These are phyloP conservation scores for Atopsyche davidsoni DNA, from an alignment of 1,140 invertebrate species.

Conservation along the genomic window DNA sequence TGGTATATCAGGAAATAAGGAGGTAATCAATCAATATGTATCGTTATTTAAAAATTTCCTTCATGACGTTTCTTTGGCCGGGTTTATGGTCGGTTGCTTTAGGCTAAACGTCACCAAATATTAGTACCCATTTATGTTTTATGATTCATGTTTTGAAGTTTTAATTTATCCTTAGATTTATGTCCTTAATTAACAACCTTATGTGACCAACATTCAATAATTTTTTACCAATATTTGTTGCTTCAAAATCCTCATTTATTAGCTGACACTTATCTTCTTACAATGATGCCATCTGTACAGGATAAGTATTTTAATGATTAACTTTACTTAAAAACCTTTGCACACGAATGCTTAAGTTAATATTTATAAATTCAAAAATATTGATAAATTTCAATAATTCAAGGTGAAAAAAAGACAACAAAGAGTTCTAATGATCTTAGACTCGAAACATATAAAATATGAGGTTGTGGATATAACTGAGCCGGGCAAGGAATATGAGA, in stretches of 20 bases:
- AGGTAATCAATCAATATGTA: constrained; percentile 50
- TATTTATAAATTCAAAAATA: not conserved
- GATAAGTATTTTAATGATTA: not conserved
- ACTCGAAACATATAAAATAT: constrained; percentile 83
- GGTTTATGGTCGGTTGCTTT: constrained; percentile 11
- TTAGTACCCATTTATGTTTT: constrained; percentile 8
- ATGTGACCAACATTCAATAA: no score
- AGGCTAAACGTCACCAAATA: constrained; percentile 20
- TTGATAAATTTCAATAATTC: constrained; percentile 33
- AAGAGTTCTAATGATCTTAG: constrained; percentile 83
- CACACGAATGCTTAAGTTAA: no score
- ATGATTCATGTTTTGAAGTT: constrained; percentile 14
- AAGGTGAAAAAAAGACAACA: constrained; percentile 95
- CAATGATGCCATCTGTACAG: not conserved
- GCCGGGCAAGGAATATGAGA: constrained; percentile 78
- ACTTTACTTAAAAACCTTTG: no score
- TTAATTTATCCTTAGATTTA: no score
- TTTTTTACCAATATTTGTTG: no score
- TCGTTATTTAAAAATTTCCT: constrained; percentile 6
- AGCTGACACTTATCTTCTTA: not conserved
- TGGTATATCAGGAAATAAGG: constrained; percentile 85
- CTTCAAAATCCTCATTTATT: not conserved
- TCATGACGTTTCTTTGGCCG: constrained; percentile 22
- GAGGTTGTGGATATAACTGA: constrained; percentile 89
- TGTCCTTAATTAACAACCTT: no score